These are phyloP conservation scores for Glandiceps talaboti DNA, from an alignment of 53 echinoderm and acorn worm species.

Conservation along the genomic window DNA sequence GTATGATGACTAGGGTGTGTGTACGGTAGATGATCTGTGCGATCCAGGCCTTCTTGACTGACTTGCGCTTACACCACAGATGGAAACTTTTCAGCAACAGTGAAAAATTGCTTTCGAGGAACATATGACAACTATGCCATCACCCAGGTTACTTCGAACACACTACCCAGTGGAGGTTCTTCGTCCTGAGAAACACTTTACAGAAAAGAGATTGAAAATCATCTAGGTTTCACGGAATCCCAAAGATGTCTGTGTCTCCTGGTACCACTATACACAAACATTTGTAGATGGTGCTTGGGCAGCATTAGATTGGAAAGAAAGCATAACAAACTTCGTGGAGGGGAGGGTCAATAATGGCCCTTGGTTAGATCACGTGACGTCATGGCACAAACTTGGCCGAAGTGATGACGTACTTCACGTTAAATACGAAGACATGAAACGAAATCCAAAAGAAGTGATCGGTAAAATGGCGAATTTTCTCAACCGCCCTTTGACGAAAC, in stretches of 20 bases:
- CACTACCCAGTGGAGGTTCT: too few species aligned
- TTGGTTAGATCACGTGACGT: background rate
- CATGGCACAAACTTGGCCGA: background rate
- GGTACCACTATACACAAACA: background rate
- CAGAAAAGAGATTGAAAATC: background rate
- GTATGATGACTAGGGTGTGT: background rate
- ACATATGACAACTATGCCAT: too few species aligned
- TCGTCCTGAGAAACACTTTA: too few species aligned
- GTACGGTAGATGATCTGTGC: background rate
- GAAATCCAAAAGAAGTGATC: background rate
- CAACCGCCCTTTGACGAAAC: background rate
- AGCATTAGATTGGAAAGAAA: background rate
- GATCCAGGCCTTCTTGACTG: background rate
- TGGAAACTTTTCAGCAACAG: too few species aligned
- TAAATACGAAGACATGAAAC: background rate
- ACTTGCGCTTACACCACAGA: background rate
- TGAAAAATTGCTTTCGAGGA: too few species aligned
- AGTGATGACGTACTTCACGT: background rate
- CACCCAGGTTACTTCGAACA: background rate
- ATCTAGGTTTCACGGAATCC: background rate
- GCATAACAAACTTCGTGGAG: background rate
- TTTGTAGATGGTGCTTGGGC: background rate
- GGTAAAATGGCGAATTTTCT: background rate
- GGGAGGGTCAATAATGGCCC: background rate
- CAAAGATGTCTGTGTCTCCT: background rate